Evolutionary conservation across 2,888 invertebrate species (phyloP), one percentile per base, ranked within the genome.

Genomic region (Masnerella sp.): DNA sequence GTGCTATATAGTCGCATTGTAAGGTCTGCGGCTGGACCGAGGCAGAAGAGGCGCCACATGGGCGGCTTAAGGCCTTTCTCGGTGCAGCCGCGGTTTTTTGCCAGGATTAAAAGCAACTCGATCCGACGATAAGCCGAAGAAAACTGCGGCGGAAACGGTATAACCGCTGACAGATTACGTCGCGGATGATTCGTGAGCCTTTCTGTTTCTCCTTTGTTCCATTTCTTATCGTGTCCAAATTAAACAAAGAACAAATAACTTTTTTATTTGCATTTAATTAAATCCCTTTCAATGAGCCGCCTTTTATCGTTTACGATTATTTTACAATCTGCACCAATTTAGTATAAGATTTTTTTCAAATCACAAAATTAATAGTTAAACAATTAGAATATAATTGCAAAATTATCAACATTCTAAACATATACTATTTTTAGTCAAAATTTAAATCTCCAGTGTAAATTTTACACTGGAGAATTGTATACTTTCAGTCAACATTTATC

Each of bases 1-100:
- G 38, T 38, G 64, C 67, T 56, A 71, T 70, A 67, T 65, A 70
- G 54, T 51, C 47, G 62, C 61, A 69, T 69, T 72, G 72, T 69
- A 47, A 78, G 76, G 76, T 79, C 76, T 78, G 77, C 75, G 79
- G 75, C 71, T 58, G 75, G 74, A 70, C 78, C 59, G 78, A 80
- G 80, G 79, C 81, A 79, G 79, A 81, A 83, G 85, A 83, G 85
- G 85, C 85, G 84, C 85, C 85, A 84, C 84, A 83, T 82, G 82
- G 84, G 82, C 85, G 84, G 83, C 83, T 83, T 81, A 77, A 74
- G 73, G 65, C 77, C 79, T 77, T 77, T 71, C 78, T 78, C 75
- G 72, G 56, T 74, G 80, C 76, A 77, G 80, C 80, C 79, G 79
- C 78, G 75, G 77, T 83, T 83, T 83, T 82, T 84, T 83, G 82